Base-by-base conservation (phyloP, 2,113 vertebrate genomes). In the Zapus hudsonius region DNA sequence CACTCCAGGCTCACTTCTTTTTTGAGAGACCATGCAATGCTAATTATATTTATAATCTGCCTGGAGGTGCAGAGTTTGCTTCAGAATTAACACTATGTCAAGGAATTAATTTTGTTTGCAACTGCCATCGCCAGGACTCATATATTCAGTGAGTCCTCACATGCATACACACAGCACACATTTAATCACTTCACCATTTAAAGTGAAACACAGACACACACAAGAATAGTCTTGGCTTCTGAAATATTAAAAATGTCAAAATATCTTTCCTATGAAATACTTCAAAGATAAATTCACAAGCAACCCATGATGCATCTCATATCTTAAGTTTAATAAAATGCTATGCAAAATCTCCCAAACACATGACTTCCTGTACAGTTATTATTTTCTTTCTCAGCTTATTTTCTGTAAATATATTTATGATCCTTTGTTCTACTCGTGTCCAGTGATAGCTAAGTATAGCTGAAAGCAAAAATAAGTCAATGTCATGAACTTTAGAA, bases 401-500 rank as follows among this genome's bases (percentile, higher is more conserved):
- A 76, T 31, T 85, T 82, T 91, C 59, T 93, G 59, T 73, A 89
- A 89, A 63, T 92, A 15, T 85, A 75, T 90, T 90, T 95, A 87
- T 59, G 17, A 67, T 55, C 69, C 40, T 96, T 95, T 95, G 86
- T 96, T 95, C 63, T 91, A 63, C 47, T 78, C 75, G 23, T 87
- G 29, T 78, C 66, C 85, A 67, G 59, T 12, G 5, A 70, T 78
- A 38, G 11, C 91, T 94, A 95, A 92, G 76, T 89, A 94, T 78
- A 94, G 63, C 63, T 69, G 84, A 84, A 59, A 96, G 42, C 38
- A 81, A 94, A 92, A 96, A 95, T 94, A 95, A 93, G 16, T 47
- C 27, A 57, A 96, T 79, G 86, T 96, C 91, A 33, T 93, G 92
- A 95, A 92, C 95, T 94, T 93, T 47, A 64, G 38, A 95, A 84